Conservation (phyloP, 2,888 invertebrate genomes). For the Ophonus ardosiacus region DNA sequence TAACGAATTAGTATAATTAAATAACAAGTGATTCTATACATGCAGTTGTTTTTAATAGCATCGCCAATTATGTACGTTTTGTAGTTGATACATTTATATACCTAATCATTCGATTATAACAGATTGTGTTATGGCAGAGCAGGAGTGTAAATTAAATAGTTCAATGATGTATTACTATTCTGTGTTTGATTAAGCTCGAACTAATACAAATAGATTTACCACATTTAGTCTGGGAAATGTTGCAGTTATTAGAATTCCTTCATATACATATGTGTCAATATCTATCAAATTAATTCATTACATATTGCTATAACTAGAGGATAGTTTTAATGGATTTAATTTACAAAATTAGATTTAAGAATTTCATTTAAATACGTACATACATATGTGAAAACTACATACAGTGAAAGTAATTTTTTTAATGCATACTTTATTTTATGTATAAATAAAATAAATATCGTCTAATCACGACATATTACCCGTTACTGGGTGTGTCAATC, state of each 20-base stretch:
- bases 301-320: not conserved
- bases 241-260: not conserved
- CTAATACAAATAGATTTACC: not conserved
- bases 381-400: too few species aligned
- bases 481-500: too few species aligned
- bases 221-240: not conserved
- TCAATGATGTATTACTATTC: not conserved
- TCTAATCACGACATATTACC: too few species aligned
- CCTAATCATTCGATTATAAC: conserved; percentile 6
- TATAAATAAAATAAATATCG: too few species aligned
- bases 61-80: conserved; percentile 34
- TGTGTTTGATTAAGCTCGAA: not conserved
- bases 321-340: too few species aligned
- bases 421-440: too few species aligned
- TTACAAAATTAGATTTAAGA: too few species aligned
- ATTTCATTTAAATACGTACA: not conserved
- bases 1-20: conserved; percentile 1
- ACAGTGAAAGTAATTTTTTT: too few species aligned
- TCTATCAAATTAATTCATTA: not conserved
- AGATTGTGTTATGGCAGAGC: not conserved
- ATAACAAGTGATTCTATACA: conserved; percentile 32
- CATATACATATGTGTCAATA: not conserved
- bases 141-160: not conserved
- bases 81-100: conserved; percentile 11
- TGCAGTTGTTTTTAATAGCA: conserved; percentile 25